A percentile compares a stretch with the other conserved stretches of the same genome.
These are phyloP conservation scores for Drosophila punjabiensis DNA, from an alignment of 1,140 invertebrate species.

Conservation along the genomic window DNA sequence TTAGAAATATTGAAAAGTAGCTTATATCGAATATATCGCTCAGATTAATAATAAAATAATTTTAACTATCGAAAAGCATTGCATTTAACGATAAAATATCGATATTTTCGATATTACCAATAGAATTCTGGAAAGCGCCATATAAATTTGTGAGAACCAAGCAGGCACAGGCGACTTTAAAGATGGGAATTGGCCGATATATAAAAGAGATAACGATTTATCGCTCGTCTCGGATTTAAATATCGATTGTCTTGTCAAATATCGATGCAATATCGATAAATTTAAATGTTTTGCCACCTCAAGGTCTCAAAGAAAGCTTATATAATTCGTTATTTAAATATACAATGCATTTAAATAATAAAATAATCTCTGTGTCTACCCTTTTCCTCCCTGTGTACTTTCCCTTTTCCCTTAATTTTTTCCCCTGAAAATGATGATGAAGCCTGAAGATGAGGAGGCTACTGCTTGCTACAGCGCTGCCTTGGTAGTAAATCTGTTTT, in stretches of 20 bases:
- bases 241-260: not conserved
- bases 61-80: not conserved
- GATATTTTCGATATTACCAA: not conserved
- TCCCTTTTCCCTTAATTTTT: not conserved
- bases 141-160: not conserved
- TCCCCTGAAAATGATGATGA: constrained; percentile 31
- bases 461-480: constrained; percentile 21
- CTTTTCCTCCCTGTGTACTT: not conserved
- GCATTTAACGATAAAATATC: not conserved
- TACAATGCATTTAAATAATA: not conserved
- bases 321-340: not conserved
- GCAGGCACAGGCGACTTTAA: not conserved
- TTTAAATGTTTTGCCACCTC: too few relatives aligned
- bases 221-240: too few relatives aligned
- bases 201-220: not conserved
- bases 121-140: not conserved
- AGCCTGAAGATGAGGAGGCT: constrained; percentile 20
- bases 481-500: constrained; percentile 76
- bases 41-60: not conserved
- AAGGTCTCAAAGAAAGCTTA: not conserved
- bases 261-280: not conserved
- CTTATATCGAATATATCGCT: too few relatives aligned
- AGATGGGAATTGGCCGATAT: not conserved
- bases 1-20: too few relatives aligned
- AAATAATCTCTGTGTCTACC: not conserved